phyloP scores from a whole-genome alignment of 2,888 invertebrate genomes.

The Selenia dentaria region DNA sequence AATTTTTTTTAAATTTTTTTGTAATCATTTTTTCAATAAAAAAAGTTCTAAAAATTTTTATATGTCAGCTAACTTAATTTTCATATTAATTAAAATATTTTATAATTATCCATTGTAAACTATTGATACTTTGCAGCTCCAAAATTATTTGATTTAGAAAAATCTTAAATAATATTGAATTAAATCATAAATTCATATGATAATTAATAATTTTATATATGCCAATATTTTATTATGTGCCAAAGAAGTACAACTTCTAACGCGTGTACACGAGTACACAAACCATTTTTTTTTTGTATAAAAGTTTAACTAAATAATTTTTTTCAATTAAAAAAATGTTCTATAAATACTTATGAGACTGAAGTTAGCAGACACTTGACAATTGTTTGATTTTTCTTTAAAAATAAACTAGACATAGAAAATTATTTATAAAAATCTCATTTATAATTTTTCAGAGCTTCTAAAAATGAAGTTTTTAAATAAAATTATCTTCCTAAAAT shows the following conservation, averaged over 20 bases:
- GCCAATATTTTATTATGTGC: conserved; percentile 1
- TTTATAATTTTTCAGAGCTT: conserved; percentile 21
- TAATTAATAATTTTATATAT: conserved; percentile 6
- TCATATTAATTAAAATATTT: conserved; percentile 1
- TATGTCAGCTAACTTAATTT: neutral
- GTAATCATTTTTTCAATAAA: conserved; percentile 1
- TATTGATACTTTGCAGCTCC: conserved; percentile 7
- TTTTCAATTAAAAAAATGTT: too few relatives aligned
- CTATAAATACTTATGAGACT: conserved; percentile 4
- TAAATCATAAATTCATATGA: neutral
- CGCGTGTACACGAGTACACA: neutral
- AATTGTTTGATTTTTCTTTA: conserved; percentile 4
- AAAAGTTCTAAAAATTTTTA: neutral
- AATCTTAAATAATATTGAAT: conserved; percentile 6
- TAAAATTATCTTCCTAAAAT: neutral
- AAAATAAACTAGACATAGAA: conserved; percentile 1
- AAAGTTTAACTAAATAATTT: too few relatives aligned
- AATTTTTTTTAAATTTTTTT: neutral
- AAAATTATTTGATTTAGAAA: conserved; percentile 6
- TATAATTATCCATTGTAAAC: conserved; percentile 4
- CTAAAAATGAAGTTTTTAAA: neutral
- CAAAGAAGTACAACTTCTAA: neutral
- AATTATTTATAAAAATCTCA: conserved; percentile 21
- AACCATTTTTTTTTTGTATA: neutral
- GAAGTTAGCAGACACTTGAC: neutral